Conservation (phyloP, 1,140 invertebrate species). For the Oppia nitens region DNA sequence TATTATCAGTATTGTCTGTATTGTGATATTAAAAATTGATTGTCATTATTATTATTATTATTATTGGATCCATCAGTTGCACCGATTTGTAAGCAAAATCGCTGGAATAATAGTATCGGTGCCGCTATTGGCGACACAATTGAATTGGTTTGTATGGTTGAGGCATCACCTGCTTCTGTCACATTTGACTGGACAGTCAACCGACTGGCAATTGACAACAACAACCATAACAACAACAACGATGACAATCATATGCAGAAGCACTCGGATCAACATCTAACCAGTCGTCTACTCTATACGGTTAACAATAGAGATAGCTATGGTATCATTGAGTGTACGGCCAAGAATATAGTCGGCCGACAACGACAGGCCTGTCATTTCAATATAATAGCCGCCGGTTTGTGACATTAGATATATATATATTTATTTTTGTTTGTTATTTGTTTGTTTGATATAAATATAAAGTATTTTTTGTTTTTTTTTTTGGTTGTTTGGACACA, state of each 20-base stretch:
- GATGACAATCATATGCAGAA: too few species aligned
- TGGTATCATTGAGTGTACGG: neutral
- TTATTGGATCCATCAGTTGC: neutral
- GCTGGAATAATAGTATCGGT: neutral
- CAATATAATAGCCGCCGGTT: neutral
- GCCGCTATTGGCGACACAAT: conserved; percentile 18
- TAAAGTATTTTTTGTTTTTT: too few species aligned
- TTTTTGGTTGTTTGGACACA: too few species aligned
- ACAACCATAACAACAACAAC: neutral
- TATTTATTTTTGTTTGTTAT: too few species aligned
- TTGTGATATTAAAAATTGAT: too few species aligned
- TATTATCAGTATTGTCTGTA: too few species aligned
- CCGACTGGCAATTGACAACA: conserved; percentile 4
- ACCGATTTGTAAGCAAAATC: neutral
- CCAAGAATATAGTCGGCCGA: neutral
- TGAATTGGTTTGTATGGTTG: conserved; percentile 23
- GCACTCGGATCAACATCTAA: neutral
- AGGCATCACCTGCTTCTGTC: conserved; percentile 21
- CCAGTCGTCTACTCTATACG: neutral
- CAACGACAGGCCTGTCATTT: neutral
- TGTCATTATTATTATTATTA: too few species aligned
- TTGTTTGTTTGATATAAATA: too few species aligned
- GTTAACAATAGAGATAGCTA: neutral
- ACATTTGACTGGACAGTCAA: conserved; percentile 21
- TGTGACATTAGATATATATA: too few species aligned